Base-by-base conservation (phyloP, 2,113 vertebrate genomes). In the Pelmatolapia mariae region DNA sequence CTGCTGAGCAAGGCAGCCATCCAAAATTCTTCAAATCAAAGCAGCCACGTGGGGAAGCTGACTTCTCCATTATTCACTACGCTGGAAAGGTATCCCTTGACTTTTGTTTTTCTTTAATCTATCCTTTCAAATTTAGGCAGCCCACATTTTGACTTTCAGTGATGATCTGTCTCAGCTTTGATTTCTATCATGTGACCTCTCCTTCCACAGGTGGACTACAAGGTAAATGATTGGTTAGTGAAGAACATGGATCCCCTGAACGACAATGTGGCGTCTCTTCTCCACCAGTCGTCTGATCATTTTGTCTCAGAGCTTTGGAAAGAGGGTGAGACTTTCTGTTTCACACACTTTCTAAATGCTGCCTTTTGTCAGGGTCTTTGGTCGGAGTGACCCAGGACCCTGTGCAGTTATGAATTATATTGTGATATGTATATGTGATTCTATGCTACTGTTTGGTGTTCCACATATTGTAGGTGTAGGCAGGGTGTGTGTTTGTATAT, bases 161-260 rank as follows among this genome's bases (percentile, higher is more conserved):
- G 36, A 54, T 26, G 31, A 5, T 22, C 1, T 22, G 31, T 36
- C 71, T 80, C 40, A 82, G n/a, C 22, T 47, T 78, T 80, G 47
- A 10, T 76, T 38, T 82, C 24, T 43, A 6, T 19, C 4, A 5
- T 63, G 18, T 56, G 45, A 13, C 52, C 3, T 43, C 3, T 19
- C 19, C n/a, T 24, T 29, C 26, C 4, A 4, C 90, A 98, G 98
- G 98, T 98, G 10, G 97, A 98, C 93, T 98, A 98, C 83, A 98
- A 98, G 89, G 97, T 97, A 31, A 94, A 95, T 3, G 97, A 98
- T 52, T 98, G 98, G 98, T 90, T 98, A 84, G 97, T 98, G 94
- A 98, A 98, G 93, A 98, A 98, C 93, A 98, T 98, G 98, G 98
- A 98, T 88, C 98, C 98, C 1, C 86, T 98, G 80, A 98, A 98